These are phyloP conservation scores for Pteromalus puparum DNA, from an alignment of 1,140 invertebrate genomes.

Conservation along the genomic window DNA sequence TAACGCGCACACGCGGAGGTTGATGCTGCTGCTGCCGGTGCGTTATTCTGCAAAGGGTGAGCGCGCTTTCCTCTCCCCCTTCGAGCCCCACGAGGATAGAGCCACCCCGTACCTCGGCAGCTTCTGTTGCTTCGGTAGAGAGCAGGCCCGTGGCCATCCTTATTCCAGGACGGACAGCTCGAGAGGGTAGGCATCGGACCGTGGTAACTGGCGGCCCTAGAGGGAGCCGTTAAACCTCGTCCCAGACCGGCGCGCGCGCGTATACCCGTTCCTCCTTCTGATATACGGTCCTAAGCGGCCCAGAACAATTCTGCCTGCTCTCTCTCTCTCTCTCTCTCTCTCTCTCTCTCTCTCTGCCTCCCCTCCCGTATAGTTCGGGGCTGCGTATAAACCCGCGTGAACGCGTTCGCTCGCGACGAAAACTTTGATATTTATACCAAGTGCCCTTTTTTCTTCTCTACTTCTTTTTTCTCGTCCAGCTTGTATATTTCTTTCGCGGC, in stretches of 20 bases:
- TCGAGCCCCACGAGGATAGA: background rate
- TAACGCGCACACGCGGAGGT: too few relatives aligned
- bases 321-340: too few relatives aligned
- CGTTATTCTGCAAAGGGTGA: background rate
- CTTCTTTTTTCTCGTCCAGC: too few relatives aligned
- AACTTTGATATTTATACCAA: constrained; percentile 20
- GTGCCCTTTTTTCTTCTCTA: background rate
- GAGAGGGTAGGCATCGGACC: constrained; percentile 75
- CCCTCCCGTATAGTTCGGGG: too few relatives aligned
- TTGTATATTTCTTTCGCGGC: background rate
- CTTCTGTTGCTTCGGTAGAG: constrained; percentile 18
- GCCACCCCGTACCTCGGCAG: background rate
- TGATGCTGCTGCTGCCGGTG: too few relatives aligned
- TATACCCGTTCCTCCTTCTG: constrained; percentile 61
- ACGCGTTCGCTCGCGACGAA: background rate
- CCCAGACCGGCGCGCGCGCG: constrained; percentile 59
- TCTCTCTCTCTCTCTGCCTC: too few relatives aligned
- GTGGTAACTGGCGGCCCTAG: constrained; percentile 74
- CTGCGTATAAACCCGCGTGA: background rate
- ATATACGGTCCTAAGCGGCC: constrained; percentile 68
- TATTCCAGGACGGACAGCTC: constrained; percentile 71
- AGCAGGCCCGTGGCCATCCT: constrained; percentile 66
- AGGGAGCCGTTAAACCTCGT: constrained; percentile 74
- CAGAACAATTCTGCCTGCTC: constrained; percentile 52
- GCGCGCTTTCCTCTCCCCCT: background rate